Percentiles rank a stretch among this genome's conserved stretches.
Conservation (phyloP, 2,797 vertebrate species). For the Ceryle rudis region DNA sequence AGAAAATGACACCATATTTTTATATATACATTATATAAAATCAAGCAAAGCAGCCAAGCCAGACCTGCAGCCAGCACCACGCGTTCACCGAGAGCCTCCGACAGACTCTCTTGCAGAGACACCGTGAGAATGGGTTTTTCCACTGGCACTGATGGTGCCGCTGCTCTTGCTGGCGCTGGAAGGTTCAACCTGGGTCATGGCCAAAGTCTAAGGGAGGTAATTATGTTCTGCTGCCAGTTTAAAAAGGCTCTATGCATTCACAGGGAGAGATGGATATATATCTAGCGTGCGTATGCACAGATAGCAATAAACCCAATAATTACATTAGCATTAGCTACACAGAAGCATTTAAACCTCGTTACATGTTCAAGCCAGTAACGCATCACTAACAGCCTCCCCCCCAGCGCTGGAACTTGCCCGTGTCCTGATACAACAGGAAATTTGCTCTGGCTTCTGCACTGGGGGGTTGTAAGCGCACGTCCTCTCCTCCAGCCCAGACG, state of each 20-base stretch:
- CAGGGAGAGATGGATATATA: fast-evolving
- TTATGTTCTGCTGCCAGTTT: background rate
- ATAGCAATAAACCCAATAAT: background rate
- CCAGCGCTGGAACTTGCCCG: background rate
- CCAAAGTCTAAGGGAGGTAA: background rate
- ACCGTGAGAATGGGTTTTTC: fast-evolving
- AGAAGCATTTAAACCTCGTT: background rate
- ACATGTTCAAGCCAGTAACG: background rate
- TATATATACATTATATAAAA: background rate
- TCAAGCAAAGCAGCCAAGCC: background rate
- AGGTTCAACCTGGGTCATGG: background rate
- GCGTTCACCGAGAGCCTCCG: fast-evolving
- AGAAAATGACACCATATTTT: background rate
- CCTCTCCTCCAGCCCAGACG: background rate
- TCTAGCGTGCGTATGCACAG: fast-evolving
- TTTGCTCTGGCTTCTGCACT: background rate
- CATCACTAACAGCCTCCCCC: background rate
- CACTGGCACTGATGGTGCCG: background rate
- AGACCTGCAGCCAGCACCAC: background rate
- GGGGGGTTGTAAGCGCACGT: background rate
- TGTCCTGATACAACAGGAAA: background rate
- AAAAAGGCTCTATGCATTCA: fast-evolving
- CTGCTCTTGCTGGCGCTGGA: background rate
- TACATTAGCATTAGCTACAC: fast-evolving
- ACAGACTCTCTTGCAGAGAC: fast-evolving